Evolutionary conservation across 2,888 invertebrate species (phyloP).

Genomic region (Candidula unifasciata): DNA sequence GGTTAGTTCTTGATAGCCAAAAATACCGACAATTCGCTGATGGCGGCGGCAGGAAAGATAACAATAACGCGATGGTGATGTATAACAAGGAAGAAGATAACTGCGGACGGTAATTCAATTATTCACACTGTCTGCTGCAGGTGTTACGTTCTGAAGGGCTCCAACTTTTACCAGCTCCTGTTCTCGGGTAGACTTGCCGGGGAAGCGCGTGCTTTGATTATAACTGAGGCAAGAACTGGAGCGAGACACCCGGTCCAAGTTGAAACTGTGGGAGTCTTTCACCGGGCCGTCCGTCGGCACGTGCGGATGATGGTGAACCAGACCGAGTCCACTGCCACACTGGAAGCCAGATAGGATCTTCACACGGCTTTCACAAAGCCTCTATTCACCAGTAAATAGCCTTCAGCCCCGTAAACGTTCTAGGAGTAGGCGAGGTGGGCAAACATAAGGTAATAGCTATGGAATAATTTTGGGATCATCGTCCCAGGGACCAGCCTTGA

Average conservation of each 20-base stretch:
- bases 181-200: background rate
- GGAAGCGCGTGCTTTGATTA: constrained; percentile 18
- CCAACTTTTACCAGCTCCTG: background rate
- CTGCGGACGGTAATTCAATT: background rate
- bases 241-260: constrained; percentile 7
- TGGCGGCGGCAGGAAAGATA: background rate
- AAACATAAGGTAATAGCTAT: constrained; percentile 30
- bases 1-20: no score
- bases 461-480: background rate
- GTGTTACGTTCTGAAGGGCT: background rate
- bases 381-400: constrained; percentile 16
- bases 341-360: constrained; percentile 25
- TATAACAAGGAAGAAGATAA: background rate
- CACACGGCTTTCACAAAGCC: background rate
- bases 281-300: background rate
- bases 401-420: background rate
- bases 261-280: constrained; percentile 18
- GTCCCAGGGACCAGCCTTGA: background rate
- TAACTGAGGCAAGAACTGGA: constrained; percentile 13
- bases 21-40: background rate
- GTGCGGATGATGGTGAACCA: constrained; percentile 20
- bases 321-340: constrained; percentile 27
- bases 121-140: constrained; percentile 2
- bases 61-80: background rate
- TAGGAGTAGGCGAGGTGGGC: background rate